Conservation (phyloP, 1,140 invertebrate genomes). For the Drosophila sp. region DNA sequence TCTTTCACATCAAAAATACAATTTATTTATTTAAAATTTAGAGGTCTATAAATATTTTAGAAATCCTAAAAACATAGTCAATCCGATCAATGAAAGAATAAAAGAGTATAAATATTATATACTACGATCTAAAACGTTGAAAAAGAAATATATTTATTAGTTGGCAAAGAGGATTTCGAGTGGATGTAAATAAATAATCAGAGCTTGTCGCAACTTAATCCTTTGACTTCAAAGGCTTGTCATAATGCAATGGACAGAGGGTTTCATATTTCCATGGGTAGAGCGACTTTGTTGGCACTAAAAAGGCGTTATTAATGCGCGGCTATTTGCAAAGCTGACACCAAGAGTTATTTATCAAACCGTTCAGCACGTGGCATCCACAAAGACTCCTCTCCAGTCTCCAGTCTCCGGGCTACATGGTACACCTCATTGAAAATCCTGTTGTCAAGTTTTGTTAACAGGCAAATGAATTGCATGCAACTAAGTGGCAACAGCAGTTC, state of each 20-base stretch:
- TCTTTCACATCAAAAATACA: no score
- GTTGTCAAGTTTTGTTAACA: conserved; percentile 61
- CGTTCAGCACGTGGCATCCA: conserved; percentile 48
- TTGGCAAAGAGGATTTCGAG: not conserved
- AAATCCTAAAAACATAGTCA: no score
- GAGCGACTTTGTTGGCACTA: conserved; percentile 32
- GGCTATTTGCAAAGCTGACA: conserved; percentile 73
- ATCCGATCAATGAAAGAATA: no score
- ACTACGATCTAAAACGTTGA: not conserved
- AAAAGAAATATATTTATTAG: not conserved
- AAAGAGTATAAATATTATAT: no score
- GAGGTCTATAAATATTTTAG: no score
- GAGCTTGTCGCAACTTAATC: not conserved
- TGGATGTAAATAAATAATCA: not conserved
- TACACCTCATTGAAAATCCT: conserved; percentile 8
- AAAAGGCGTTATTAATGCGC: conserved; percentile 74
- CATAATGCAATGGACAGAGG: not conserved
- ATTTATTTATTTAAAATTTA: no score
- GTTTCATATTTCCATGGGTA: conserved; percentile 18
- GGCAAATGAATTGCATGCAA: conserved; percentile 66
- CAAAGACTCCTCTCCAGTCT: conserved; percentile 13
- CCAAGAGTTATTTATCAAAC: conserved; percentile 68
- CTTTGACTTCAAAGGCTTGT: not conserved
- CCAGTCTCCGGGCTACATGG: not conserved
- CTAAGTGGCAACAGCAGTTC: conserved; percentile 56